Percentiles rank a stretch among this genome's conserved stretches.
Evolutionary conservation across 2,113 vertebrate genomes (phyloP).

Genomic region (Odontophorus gujanensis): DNA sequence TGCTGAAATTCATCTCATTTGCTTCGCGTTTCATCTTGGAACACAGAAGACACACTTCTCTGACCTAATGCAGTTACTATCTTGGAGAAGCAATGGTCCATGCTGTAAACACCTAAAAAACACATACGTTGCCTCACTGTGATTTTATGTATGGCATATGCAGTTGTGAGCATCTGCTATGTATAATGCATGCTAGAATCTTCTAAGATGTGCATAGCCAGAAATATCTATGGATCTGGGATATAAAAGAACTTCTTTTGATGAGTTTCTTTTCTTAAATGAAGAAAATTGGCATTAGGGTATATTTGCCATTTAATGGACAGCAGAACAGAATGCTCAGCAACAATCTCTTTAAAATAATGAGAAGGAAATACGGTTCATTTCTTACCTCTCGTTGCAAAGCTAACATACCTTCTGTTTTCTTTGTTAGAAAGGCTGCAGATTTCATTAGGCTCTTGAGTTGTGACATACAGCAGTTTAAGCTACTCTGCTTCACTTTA

Average conservation of each 20-base stretch:
- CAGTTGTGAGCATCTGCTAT: constrained; percentile 45
- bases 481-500: background rate
- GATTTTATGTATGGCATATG: constrained; percentile 11
- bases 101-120: constrained; percentile 46
- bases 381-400: background rate
- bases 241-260: background rate
- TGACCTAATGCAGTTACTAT: constrained; percentile 21
- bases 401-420: background rate
- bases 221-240: background rate
- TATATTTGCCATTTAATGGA: constrained; percentile 2
- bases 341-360: background rate
- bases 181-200: constrained; percentile 25
- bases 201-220: background rate
- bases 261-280: constrained; percentile 8
- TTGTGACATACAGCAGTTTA: background rate
- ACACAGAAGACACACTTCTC: background rate
- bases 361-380: background rate
- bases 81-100: constrained; percentile 33
- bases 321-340: background rate
- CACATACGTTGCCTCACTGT: background rate
- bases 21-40: constrained; percentile 2
- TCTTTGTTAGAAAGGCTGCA: background rate
- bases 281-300: background rate
- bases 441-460: constrained; percentile 8
- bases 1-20: background rate